Conservation (phyloP, 2,888 invertebrate genomes). For the Hirtodrosophila trivittata region DNA sequence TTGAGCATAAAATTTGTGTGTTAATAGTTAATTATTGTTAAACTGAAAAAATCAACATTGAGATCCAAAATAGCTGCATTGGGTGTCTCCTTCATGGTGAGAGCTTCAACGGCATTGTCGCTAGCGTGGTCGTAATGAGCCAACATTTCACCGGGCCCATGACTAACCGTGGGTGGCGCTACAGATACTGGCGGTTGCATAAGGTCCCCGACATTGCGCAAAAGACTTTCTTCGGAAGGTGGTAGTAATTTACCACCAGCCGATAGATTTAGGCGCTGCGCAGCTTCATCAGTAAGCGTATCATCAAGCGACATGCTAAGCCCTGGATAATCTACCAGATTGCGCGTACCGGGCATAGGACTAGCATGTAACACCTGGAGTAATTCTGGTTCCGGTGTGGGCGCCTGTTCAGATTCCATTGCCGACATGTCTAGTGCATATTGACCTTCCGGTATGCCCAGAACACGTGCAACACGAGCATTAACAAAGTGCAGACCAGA, state of each 20-base stretch:
- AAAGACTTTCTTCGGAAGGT: slow-evolving; percentile 82
- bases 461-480: slow-evolving; percentile 76
- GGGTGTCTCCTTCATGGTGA: slow-evolving; percentile 80
- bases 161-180: slow-evolving; percentile 42
- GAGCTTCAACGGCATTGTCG: slow-evolving; percentile 84
- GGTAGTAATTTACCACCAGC: slow-evolving; percentile 82
- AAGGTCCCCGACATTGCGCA: slow-evolving; percentile 82
- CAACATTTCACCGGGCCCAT: slow-evolving; percentile 50
- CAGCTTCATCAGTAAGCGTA: slow-evolving; percentile 82
- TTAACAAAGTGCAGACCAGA: slow-evolving; percentile 82
- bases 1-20: neutral
- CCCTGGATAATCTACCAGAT: slow-evolving; percentile 80
- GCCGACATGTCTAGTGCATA: slow-evolving; percentile 82
- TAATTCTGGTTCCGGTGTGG: slow-evolving; percentile 61
- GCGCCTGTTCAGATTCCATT: slow-evolving; percentile 78
- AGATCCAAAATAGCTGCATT: slow-evolving; percentile 78
- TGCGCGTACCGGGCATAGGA: slow-evolving; percentile 44
- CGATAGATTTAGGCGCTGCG: slow-evolving; percentile 81
- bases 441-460: slow-evolving; percentile 83
- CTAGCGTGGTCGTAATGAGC: slow-evolving; percentile 82
- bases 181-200: slow-evolving; percentile 72
- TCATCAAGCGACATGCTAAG: slow-evolving; percentile 83
- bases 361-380: slow-evolving; percentile 41
- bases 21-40: slow-evolving; percentile 69
- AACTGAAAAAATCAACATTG: slow-evolving; percentile 83